phyloP scores from a whole-genome alignment of 2,888 invertebrate species.

The Caenorhabditis wallacei region DNA sequence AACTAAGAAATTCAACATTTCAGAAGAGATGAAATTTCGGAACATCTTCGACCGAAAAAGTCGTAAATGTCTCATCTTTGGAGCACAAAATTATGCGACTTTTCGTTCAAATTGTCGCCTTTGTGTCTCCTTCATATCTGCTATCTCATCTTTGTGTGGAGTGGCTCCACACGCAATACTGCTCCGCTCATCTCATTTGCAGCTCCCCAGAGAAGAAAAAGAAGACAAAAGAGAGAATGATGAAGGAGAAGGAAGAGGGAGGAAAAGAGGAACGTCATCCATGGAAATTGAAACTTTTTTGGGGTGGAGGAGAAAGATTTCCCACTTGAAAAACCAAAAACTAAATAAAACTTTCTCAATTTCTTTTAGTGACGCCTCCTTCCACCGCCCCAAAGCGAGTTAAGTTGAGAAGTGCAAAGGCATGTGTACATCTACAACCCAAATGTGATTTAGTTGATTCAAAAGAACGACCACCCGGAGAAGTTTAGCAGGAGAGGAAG shows the following conservation, averaged over 20 bases:
- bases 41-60: slow-evolving; percentile 9
- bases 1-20: neutral
- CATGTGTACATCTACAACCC: neutral
- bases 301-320: slow-evolving; percentile 1
- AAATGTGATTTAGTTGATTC: slow-evolving; percentile 55
- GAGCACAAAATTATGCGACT: slow-evolving; percentile 47
- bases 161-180: slow-evolving; percentile 48
- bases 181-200: slow-evolving; percentile 50
- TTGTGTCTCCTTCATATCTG: slow-evolving; percentile 35
- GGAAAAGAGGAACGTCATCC: slow-evolving; percentile 30
- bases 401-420: slow-evolving; percentile 19
- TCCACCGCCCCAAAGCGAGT: neutral
- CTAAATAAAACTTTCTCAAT: slow-evolving; percentile 7
- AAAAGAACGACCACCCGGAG: slow-evolving; percentile 13
- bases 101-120: slow-evolving; percentile 14
- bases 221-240: slow-evolving; percentile 47
- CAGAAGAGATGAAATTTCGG: slow-evolving; percentile 1
- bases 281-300: slow-evolving; percentile 46
- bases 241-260: neutral
- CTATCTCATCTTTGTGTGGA: slow-evolving; percentile 33
- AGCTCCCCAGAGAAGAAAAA: slow-evolving; percentile 17
- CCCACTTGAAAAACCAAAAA: neutral
- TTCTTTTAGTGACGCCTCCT: slow-evolving; percentile 23
- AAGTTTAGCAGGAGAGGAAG: neutral
- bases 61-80: slow-evolving; percentile 32